Conservation (phyloP, 2,113 vertebrate species). For the Steatornis caripensis region DNA sequence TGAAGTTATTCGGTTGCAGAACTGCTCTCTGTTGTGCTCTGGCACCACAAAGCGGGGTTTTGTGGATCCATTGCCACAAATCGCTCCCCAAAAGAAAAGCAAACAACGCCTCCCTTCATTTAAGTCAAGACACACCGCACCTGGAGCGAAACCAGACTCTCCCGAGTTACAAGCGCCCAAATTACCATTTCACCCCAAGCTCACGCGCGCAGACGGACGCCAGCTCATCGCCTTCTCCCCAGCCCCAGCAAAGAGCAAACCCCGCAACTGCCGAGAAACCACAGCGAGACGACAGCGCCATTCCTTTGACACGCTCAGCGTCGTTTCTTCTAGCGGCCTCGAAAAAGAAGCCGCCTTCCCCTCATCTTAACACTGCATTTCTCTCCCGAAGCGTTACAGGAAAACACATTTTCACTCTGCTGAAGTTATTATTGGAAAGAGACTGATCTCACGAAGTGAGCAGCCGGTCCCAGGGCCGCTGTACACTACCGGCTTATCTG, state of each 20-base stretch:
- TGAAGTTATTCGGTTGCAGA: fast-evolving
- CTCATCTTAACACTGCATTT: neutral
- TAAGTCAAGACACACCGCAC: neutral
- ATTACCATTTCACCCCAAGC: neutral
- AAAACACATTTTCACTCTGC: neutral
- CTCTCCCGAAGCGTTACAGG: neutral
- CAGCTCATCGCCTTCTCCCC: neutral
- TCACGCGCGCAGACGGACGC: neutral
- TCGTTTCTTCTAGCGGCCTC: neutral
- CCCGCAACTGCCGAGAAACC: neutral
- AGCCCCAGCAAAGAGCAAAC: neutral
- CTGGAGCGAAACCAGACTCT: neutral
- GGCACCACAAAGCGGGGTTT: fast-evolving
- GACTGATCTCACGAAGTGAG: neutral
- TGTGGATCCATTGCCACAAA: neutral
- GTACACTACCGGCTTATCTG: neutral
- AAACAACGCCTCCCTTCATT: neutral
- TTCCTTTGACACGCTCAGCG: fast-evolving
- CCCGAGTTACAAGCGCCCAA: neutral
- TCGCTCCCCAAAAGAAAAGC: neutral
- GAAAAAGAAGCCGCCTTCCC: neutral
- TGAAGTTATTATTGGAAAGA: neutral
- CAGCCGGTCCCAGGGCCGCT: neutral
- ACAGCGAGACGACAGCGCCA: fast-evolving
- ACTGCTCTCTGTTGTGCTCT: neutral